These are phyloP conservation scores for Grantiella picta DNA, from an alignment of 2,113 vertebrate genomes.

Conservation along the genomic window DNA sequence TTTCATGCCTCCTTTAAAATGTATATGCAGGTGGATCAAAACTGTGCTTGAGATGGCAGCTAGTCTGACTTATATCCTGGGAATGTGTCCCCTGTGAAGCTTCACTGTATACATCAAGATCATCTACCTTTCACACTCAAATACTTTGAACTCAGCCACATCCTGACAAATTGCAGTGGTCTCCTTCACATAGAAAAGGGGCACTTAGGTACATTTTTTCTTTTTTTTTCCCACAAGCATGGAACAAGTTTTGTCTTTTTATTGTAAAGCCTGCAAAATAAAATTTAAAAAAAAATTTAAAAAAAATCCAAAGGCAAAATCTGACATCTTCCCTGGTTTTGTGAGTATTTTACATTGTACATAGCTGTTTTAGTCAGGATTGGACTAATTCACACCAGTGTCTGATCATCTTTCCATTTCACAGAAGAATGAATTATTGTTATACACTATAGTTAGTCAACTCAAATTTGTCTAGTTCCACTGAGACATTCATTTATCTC, in stretches of 20 bases:
- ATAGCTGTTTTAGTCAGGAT: neutral
- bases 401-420: neutral
- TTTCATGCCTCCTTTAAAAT: conserved; percentile 12
- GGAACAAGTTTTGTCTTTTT: neutral
- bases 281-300: neutral
- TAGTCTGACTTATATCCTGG: neutral
- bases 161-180: neutral
- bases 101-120: neutral
- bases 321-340: fast-evolving
- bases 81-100: neutral
- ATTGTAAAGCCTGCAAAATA: neutral
- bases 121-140: neutral
- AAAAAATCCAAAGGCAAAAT: neutral
- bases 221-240: neutral
- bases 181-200: neutral
- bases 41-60: neutral
- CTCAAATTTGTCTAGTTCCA: neutral
- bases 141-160: neutral
- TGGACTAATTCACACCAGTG: neutral
- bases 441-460: neutral
- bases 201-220: neutral
- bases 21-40: neutral
- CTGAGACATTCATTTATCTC: neutral
- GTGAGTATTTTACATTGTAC: neutral
- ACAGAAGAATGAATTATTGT: neutral